Conservation (phyloP, 2,113 vertebrate species). For the Syngnathus scovelli region DNA sequence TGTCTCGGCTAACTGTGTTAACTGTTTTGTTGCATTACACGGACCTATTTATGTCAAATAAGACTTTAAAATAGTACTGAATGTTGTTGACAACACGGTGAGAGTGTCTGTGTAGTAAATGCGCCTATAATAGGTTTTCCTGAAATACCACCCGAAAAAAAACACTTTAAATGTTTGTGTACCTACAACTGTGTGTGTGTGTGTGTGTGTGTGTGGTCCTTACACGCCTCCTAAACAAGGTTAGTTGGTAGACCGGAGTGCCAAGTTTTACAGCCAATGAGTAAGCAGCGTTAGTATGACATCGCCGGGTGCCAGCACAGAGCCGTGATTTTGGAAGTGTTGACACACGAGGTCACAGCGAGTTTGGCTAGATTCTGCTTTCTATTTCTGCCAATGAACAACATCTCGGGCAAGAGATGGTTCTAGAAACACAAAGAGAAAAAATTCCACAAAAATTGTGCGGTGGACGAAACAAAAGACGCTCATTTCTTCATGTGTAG, state of each 20-base stretch:
- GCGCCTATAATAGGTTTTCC: background rate
- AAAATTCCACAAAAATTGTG: too few relatives aligned
- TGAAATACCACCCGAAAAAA: constrained; percentile 12
- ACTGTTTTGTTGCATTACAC: background rate
- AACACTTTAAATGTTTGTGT: background rate
- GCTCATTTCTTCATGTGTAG: background rate
- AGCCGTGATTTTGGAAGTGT: constrained; percentile 16
- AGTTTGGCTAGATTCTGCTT: constrained; percentile 39
- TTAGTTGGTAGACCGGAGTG: constrained; percentile 4
- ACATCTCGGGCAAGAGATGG: constrained; percentile 15
- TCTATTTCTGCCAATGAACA: constrained; percentile 26
- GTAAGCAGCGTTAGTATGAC: constrained; percentile 9
- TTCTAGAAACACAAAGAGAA: background rate
- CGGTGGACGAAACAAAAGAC: constrained; percentile 3
- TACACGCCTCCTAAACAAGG: constrained; percentile 20
- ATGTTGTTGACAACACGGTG: background rate
- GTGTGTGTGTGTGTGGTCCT: background rate
- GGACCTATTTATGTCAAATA: background rate
- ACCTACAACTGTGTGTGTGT: background rate
- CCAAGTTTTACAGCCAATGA: background rate
- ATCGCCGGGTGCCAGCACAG: constrained; percentile 19
- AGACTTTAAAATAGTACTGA: background rate
- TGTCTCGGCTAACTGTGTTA: background rate
- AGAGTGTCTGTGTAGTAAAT: background rate
- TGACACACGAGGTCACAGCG: constrained; percentile 30